These are phyloP conservation scores for Rhyacophila evoluta DNA, from an alignment of 2,888 invertebrate genomes.

Conservation along the genomic window DNA sequence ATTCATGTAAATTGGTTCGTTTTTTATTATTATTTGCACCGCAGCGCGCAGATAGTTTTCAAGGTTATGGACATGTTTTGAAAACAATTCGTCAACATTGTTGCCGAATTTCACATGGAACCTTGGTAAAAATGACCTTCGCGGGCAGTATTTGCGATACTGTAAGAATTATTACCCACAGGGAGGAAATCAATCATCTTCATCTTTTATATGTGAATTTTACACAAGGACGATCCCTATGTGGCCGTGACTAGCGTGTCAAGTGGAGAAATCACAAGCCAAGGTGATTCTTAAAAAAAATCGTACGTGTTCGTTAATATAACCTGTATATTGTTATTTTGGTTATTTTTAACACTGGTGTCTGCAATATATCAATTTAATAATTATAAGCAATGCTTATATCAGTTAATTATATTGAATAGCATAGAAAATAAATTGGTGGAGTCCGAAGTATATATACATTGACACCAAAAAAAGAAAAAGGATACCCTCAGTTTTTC, in stretches of 20 bases:
- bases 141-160: neutral
- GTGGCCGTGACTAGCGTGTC: neutral
- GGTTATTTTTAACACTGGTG: no score
- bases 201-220: neutral
- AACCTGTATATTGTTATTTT: no score
- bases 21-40: neutral
- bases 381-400: no score
- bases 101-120: neutral
- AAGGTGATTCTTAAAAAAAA: no score
- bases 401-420: no score
- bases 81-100: constrained; percentile 4
- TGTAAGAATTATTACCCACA: neutral
- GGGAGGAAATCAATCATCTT: neutral
- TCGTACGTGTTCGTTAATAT: no score
- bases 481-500: no score
- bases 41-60: neutral
- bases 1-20: no score
- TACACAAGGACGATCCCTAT: neutral
- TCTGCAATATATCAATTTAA: no score
- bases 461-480: no score
- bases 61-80: constrained; percentile 17
- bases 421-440: no score
- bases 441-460: no score
- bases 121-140: neutral
- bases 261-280: neutral